Base-by-base conservation (phyloP, 1,140 invertebrate species). In the Planococcus citri region DNA sequence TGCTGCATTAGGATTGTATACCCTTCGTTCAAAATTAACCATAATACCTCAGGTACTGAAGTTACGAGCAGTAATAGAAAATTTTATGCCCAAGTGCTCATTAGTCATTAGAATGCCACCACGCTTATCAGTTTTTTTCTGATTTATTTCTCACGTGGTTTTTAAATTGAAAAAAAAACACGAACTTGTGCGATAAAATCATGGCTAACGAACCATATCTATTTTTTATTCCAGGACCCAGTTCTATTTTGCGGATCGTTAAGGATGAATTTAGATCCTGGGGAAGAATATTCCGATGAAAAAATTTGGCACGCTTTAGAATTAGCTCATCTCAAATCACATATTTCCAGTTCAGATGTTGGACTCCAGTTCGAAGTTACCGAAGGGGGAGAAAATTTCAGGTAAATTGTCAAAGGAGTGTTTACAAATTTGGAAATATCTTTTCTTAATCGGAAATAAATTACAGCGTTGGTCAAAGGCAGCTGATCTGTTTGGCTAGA, bases 321-420 rank as follows among this genome's bases (percentile, higher is more conserved):
- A 74, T 83, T 89, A 72, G 89, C 84, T 14, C 84, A 87, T 79
- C 81, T 95, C 6, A 92, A 92, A 78, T 68, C 77, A 10, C 94
- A 93, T 76, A 86, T 94, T 1, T 79, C 84, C 78, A 81, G 82
- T 70, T 79, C 94, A 22, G 74, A 84, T 20, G 83, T 83, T 73
- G 88, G 89, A 67, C 81, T 96, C 17, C 82, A 87, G 70, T 87
- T 94, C 77, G 87, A 90, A 79, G 84, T 95, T 3, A 79, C 86
- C 21, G 92, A 95, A 79, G 92, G 91, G 70, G 92, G 93, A 58
- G 91, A 93, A 72, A 95, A 95, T 80, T 80, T 95, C 70, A 93
- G 80, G 80, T 81, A n/a, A 72, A 58, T 29, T 61, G 61, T 4
- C 21, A 1, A 14, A 20, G 2, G 20, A 6, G 14, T 25, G 4